These are phyloP conservation scores for Nudaria mundana DNA, from an alignment of 2,888 invertebrate genomes.

Conservation along the genomic window DNA sequence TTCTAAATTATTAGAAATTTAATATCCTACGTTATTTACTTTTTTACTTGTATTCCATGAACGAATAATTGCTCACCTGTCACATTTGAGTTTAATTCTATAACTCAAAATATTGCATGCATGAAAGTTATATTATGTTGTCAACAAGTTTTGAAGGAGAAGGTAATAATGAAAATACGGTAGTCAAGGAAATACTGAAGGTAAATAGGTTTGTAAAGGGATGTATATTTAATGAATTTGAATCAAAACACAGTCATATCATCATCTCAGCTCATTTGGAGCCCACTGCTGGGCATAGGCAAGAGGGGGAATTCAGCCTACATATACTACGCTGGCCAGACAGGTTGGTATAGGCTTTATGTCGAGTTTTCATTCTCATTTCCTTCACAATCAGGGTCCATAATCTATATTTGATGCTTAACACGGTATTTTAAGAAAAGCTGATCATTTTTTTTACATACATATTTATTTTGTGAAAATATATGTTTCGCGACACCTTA, in stretches of 20 bases:
- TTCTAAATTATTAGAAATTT: conserved; percentile 45
- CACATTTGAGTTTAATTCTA: conserved; percentile 7
- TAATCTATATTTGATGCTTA: too few species aligned
- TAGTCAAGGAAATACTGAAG: too few species aligned
- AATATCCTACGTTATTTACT: conserved; percentile 40
- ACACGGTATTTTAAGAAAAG: neutral
- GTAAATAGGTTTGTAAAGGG: too few species aligned
- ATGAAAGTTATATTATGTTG: neutral
- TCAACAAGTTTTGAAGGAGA: conserved; percentile 1
- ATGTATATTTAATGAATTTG: too few species aligned
- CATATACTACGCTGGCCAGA: too few species aligned
- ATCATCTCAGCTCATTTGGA: too few species aligned
- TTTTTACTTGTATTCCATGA: conserved; percentile 24
- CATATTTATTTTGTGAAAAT: neutral
- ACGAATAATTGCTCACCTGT: conserved; percentile 19
- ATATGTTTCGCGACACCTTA: neutral
- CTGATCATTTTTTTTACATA: neutral
- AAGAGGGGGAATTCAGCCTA: too few species aligned
- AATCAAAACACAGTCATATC: too few species aligned
- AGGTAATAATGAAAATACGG: neutral
- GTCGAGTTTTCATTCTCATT: too few species aligned
- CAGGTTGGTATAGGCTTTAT: too few species aligned
- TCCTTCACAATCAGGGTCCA: too few species aligned
- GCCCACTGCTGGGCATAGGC: too few species aligned
- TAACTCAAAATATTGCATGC: conserved; percentile 13